Evolutionary conservation across 1,140 invertebrate species (phyloP), one percentile per base, ranked within the genome.

Genomic region (Scaptomyza hsui): DNA sequence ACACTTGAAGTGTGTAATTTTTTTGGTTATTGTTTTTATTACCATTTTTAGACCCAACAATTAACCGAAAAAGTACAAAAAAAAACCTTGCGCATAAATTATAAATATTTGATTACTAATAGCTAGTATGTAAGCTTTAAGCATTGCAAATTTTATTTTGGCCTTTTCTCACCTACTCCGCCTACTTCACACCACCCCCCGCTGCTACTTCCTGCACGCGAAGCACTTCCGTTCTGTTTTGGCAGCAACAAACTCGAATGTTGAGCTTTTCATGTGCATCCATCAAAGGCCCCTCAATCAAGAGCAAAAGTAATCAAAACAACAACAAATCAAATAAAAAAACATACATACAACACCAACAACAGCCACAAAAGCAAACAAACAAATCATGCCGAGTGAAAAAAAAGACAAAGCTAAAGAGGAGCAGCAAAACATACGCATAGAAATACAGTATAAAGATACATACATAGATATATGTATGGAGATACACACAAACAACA

Each of bases 281-380:
- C 56, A 83, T 72, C 61, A 83, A 67, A 72, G 49, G 29, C 73
- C 16, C 35, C 60, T 83, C 62, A 79, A 79, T 83, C 80, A 82
- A 82, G 79, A 82, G 78, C 78, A 81, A 81, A 83, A 83, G 74
- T 81, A 82, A 83, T 82, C 78, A 82, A 82, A 81, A 78, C 61
- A 70, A 64, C 55, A 78, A 42, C 26, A 29, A 29, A 29, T 60
- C 55, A 78, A 81, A 78, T 65, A 70, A 61, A 55, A 74, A 47
- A 64, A 13, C 24, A 65, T 53, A 63, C 59, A 77, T 45, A 65
- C 52, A 64, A 3, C 2, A 3, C 6, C 9, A 19, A 53, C 9
- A 15, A 37, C 39, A 60, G 6, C 32, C 26, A 49, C 63, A 37
- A 37, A 12, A 37, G 4, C 49, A 72, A 67, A 68, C 70, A 69